Base-by-base conservation (phyloP, 2,797 vertebrate genomes). In the Fringilla coelebs region DNA sequence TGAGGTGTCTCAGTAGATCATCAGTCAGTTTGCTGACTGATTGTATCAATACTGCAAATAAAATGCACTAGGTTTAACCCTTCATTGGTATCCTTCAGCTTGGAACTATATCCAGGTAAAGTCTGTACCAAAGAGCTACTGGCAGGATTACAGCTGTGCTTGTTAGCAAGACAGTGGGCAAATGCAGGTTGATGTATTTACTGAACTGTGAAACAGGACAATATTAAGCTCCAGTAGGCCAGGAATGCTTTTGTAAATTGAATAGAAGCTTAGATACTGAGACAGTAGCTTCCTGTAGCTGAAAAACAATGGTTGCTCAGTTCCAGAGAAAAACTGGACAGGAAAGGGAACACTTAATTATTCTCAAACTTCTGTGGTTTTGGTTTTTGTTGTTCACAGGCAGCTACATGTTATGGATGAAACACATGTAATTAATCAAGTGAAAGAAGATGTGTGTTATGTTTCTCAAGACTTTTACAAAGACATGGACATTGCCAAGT, bases 351-450 rank as follows among this genome's bases (percentile, higher is more conserved):
- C 31, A 55, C 9, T 63, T 65, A 34, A 63, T 61, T 54, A 34
- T 80, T 87, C 49, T 79, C 34, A 67, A 66, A 78, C 52, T 48
- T 52, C 5, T 34, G 12, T 76, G 48, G 25, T 29, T 87, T 61
- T 90, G 20, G 2, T 29, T 89, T 85, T 67, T 72, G 74, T 83
- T 96, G 83, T 96, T 55, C 65, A 34, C 81, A 99, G 99, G 46
- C 99, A 99, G 94, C 93, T 99, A 13, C 99, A 99, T 46, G 99
- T 99, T 84, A 99, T 99, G 99, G 99, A 99, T 97, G 99, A 99
- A 97, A 99, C 99, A 0, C 98, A 99, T 67, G 99, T 99, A 48
- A 99, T 99, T 94, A 99, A 99, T 96, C 99, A 99, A 96, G 99
- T 99, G 83, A 99, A 99, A 95, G 99, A 99, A 97, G 99, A 99